A percentile compares a stretch with the other conserved stretches of the same genome.
These are phyloP conservation scores for Pomacea canaliculata DNA, from an alignment of 2,888 invertebrate species.

Conservation along the genomic window DNA sequence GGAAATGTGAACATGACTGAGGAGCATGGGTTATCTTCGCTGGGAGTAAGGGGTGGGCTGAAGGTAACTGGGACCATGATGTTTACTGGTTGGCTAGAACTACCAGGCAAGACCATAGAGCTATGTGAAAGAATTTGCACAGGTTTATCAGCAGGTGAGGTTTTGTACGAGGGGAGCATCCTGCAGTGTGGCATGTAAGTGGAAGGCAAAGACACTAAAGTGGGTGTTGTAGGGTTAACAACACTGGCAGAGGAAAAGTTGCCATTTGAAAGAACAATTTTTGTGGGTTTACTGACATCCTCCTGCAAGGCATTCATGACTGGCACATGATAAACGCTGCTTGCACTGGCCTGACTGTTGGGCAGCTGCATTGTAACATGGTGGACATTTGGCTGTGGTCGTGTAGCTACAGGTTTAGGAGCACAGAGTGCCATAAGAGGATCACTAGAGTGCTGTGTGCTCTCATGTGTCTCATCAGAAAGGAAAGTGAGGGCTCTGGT, in stretches of 20 bases:
- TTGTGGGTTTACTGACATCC: constrained; percentile 1
- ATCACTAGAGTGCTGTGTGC: background rate
- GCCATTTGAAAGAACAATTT: constrained; percentile 13
- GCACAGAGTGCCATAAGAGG: constrained; percentile 5
- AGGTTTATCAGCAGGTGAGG: background rate
- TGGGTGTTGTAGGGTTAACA: background rate
- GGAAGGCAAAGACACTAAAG: constrained; percentile 26
- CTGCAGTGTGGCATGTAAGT: no score
- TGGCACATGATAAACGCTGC: constrained; percentile 18
- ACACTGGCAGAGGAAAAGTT: background rate
- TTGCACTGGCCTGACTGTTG: constrained; percentile 1
- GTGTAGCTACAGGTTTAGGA: constrained; percentile 11
- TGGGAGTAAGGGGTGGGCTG: constrained; percentile 45
- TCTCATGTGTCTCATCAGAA: constrained; percentile 4
- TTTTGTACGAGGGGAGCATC: background rate
- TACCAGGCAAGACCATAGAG: constrained; percentile 6
- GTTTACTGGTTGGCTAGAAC: constrained; percentile 39
- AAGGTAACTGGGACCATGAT: constrained; percentile 48
- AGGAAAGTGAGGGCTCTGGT: constrained; percentile 15
- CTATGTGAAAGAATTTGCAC: constrained; percentile 15
- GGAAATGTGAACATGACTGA: constrained; percentile 19
- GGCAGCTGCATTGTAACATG: constrained; percentile 27
- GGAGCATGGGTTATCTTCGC: background rate
- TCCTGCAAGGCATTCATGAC: constrained; percentile 8
- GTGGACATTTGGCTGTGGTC: constrained; percentile 13